Evolutionary conservation across 1,140 invertebrate species (phyloP).

Genomic region (Nixonia krombeini): DNA sequence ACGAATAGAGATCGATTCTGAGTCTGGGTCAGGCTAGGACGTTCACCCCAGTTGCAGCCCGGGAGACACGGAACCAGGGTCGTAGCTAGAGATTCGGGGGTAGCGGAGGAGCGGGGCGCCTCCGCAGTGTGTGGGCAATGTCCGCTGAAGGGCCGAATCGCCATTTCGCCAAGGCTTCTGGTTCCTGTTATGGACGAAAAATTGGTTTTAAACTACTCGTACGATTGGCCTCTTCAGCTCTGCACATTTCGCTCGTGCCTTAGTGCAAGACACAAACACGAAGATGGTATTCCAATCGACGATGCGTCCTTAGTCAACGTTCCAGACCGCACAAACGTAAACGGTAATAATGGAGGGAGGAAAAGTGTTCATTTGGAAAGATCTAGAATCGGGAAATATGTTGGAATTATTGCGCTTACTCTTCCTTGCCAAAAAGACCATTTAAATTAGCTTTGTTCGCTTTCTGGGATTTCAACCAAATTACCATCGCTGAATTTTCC

Average conservation of each 20-base stretch:
- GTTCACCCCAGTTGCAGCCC: constrained; percentile 69
- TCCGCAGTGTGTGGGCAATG: constrained; percentile 58
- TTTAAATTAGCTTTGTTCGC: constrained; percentile 20
- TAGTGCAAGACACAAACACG: no score
- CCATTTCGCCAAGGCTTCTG: constrained; percentile 22
- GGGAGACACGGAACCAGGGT: constrained; percentile 68
- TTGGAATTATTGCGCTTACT: no score
- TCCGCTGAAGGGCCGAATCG: constrained; percentile 46
- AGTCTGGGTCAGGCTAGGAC: constrained; percentile 70
- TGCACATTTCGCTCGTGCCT: no score
- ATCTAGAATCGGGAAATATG: no score
- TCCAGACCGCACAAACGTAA: no score
- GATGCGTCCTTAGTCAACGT: no score
- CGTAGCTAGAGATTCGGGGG: constrained; percentile 62
- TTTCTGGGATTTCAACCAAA: constrained; percentile 27
- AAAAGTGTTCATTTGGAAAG: no score
- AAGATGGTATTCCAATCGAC: no score
- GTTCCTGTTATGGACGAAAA: constrained; percentile 21
- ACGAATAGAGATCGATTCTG: constrained; percentile 69
- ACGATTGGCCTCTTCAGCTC: constrained; percentile 7
- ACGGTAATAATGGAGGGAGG: no score
- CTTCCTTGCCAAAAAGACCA: no score
- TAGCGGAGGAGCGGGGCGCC: constrained; percentile 52
- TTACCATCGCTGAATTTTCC: constrained; percentile 38
- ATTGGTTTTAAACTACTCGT: constrained; percentile 6